Evolutionary conservation across 2,888 invertebrate genomes (phyloP), one percentile per base, ranked within the genome.

Genomic region (Cylloceria caligata): DNA sequence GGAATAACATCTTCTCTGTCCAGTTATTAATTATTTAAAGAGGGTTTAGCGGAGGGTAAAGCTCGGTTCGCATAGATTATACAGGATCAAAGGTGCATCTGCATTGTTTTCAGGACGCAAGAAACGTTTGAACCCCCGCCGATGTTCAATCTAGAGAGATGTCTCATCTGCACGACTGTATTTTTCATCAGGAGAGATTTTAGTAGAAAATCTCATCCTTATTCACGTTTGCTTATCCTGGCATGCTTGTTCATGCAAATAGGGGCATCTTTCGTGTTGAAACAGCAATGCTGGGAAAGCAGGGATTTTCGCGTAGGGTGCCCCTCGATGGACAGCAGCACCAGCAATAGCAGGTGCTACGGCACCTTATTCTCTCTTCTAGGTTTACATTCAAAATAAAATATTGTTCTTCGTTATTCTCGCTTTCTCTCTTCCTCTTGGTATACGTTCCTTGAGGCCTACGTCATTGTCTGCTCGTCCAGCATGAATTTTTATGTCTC

Each of bases 401-500:
- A 90, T 90, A 90, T 90, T 91, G 88, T 89, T 90, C 78, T 49
- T 71, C 69, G 74, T 69, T 75, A 69, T 82, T 82, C 74, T 74
- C 74, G 64, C 57, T 69, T 65, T 36, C 42, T 21, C 24, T 67
- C 64, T 76, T 68, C 52, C 16, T 55, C 68, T 55, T 11, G 19
- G 86, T 84, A 78, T 86, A 87, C 86, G 84, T 86, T 87, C 86
- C 82, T 82, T 71, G 49, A 57, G 34, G 64, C 71, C 69, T 65
- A 71, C 85, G 82, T 80, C 87, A 88, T 88, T 89, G 88, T 88
- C 87, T 67, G 71, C 62, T 78, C 81, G 64, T 49, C 76, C 82
- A 74, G 80, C 80, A 83, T 85, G 86, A 86, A 89, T 90, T 90
- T 91, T 88, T 89, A 87, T 89, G 88, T 87, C 84, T 84, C 83